These are phyloP conservation scores for Muscidifurax raptorellus DNA, from an alignment of 1,140 invertebrate genomes.

Conservation along the genomic window DNA sequence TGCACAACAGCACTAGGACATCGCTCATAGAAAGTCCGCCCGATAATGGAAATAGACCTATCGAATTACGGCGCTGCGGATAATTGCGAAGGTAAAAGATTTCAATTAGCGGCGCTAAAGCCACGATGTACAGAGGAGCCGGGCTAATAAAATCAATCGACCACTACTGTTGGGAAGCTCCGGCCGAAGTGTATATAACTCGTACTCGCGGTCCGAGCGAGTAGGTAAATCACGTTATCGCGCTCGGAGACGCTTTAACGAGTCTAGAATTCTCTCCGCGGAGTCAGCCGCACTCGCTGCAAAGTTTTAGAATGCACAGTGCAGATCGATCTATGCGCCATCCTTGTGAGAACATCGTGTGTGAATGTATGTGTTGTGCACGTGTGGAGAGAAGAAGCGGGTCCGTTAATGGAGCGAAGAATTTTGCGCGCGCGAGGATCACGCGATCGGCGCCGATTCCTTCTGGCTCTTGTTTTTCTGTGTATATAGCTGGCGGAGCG, in stretches of 20 bases:
- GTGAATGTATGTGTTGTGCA: too few relatives aligned
- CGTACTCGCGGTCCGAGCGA: not conserved
- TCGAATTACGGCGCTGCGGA: not conserved
- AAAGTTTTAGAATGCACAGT: not conserved
- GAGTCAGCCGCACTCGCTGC: not conserved
- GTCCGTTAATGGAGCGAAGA: conserved; percentile 45
- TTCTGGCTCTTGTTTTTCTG: not conserved
- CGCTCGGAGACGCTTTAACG: not conserved
- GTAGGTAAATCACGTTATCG: conserved; percentile 1
- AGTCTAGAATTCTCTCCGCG: not conserved
- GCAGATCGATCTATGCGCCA: conserved; percentile 38
- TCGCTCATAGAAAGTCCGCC: not conserved
- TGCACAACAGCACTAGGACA: too few relatives aligned
- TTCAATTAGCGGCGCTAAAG: conserved; percentile 27
- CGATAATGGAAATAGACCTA: conserved; percentile 9
- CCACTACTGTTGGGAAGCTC: not conserved
- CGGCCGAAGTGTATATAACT: conserved; percentile 1
- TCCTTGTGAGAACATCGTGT: conserved; percentile 58
- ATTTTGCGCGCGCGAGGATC: conserved; percentile 46
- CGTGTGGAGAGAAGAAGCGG: conserved; percentile 7
- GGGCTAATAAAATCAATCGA: conserved; percentile 40
- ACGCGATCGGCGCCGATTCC: conserved; percentile 44
- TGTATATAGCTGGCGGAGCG: not conserved
- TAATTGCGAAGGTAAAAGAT: conserved; percentile 42
- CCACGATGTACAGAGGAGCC: conserved; percentile 6